phyloP scores from a whole-genome alignment of 2,888 invertebrate species.

The Papilio demoleus region DNA sequence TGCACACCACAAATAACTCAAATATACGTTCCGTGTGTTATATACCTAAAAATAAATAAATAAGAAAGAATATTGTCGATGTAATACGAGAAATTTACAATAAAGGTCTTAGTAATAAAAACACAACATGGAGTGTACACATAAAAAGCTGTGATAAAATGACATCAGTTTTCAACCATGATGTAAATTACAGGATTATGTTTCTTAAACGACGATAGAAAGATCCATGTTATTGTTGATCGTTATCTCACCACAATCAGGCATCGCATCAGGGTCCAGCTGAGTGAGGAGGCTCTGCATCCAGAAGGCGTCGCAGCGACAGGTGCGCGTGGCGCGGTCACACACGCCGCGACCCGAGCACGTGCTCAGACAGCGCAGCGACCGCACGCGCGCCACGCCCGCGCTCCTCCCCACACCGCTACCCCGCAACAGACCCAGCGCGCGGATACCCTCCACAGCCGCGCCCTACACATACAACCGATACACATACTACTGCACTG shows the following conservation, averaged over 20 bases:
- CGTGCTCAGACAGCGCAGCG: conserved; percentile 94
- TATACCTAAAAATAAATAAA: not conserved
- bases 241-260: conserved; percentile 89
- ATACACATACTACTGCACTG: no score
- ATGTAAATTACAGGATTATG: no score
- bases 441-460: conserved; percentile 59
- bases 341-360: conserved; percentile 97
- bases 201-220: no score
- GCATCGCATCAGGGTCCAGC: conserved; percentile 90
- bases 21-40: not conserved
- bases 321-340: conserved; percentile 91
- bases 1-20: conserved; percentile 57
- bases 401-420: no score
- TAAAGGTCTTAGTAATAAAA: no score
- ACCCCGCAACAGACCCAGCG: conserved; percentile 49
- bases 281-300: conserved; percentile 94
- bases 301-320: conserved; percentile 98
- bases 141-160: no score
- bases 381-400: conserved; percentile 90
- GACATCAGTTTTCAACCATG: no score
- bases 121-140: no score
- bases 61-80: no score
- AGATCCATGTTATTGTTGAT: no score
- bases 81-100: no score
- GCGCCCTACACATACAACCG: conserved; percentile 52